Evolutionary conservation across 2,888 invertebrate genomes (phyloP).

Genomic region (Thera obeliscata): DNA sequence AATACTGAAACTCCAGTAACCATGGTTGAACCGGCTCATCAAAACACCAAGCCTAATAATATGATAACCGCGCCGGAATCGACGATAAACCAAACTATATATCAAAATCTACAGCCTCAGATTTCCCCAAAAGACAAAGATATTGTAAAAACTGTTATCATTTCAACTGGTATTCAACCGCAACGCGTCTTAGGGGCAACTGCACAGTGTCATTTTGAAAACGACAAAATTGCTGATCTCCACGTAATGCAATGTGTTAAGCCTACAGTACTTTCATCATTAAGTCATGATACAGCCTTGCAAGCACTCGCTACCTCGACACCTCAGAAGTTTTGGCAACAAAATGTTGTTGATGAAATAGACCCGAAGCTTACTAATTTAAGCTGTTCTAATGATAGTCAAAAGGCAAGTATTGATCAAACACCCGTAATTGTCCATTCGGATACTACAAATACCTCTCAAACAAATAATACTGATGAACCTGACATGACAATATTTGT

Average conservation of each 20-base stretch:
- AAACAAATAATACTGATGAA: conserved; percentile 51
- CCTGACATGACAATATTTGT: conserved; percentile 75
- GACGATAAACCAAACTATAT: conserved; percentile 39
- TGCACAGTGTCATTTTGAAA: conserved; percentile 5
- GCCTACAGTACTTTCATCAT: conserved; percentile 29
- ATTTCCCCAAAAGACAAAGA: conserved; percentile 42
- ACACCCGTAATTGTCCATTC: conserved; percentile 38
- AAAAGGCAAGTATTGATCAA: conserved; percentile 32
- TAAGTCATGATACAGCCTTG: conserved; percentile 36
- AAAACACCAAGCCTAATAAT: conserved; percentile 12
- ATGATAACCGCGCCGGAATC: conserved; percentile 3
- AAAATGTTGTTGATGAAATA: conserved; percentile 27
- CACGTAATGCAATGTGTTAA: conserved; percentile 32
- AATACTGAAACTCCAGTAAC: conserved; percentile 1
- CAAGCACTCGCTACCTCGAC: conserved; percentile 73
- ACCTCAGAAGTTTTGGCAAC: conserved; percentile 54
- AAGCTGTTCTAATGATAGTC: conserved; percentile 41
- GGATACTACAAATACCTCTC: conserved; percentile 41
- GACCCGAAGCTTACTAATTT: conserved; percentile 37
- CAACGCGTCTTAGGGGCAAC: conserved; percentile 25
- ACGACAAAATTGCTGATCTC: conserved; percentile 17
- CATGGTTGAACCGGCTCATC: not conserved
- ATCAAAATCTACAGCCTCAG: conserved; percentile 39
- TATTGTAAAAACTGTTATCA: conserved; percentile 63
- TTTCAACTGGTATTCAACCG: conserved; percentile 64